Percentiles rank a stretch among this genome's conserved stretches.
These are phyloP conservation scores for Tragelaphus imberbis DNA, from an alignment of 2,113 vertebrate species.

Conservation along the genomic window DNA sequence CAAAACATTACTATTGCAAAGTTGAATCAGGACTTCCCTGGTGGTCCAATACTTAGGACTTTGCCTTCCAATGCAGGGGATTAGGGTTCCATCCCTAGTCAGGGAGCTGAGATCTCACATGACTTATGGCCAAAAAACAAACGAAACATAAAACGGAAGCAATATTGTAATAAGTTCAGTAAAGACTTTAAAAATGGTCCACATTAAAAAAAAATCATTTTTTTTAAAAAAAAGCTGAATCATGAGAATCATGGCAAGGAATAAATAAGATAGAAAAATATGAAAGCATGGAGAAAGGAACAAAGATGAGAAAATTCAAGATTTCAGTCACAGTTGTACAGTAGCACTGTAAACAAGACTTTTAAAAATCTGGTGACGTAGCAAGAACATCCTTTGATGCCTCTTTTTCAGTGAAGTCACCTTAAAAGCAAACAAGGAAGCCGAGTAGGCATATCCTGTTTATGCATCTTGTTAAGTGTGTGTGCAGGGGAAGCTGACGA, in stretches of 20 bases:
- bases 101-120: background rate
- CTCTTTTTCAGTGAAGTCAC: background rate
- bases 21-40: background rate
- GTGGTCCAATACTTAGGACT: background rate
- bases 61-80: background rate
- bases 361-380: background rate
- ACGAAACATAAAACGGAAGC: background rate
- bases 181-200: background rate
- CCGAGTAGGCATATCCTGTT: constrained; percentile 15
- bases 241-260: background rate
- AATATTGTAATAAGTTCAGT: background rate
- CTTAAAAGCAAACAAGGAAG: constrained; percentile 12
- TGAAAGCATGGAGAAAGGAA: background rate
- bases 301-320: background rate
- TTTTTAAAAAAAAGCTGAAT: background rate
- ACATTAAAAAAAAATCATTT: background rate
- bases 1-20: background rate
- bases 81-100: background rate
- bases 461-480: background rate
- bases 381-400: background rate
- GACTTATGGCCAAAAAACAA: background rate
- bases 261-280: background rate
- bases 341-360: background rate
- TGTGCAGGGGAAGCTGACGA: background rate
- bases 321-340: background rate